Evolutionary conservation across 1,140 invertebrate genomes (phyloP).

Genomic region (Araneus ventricosus): DNA sequence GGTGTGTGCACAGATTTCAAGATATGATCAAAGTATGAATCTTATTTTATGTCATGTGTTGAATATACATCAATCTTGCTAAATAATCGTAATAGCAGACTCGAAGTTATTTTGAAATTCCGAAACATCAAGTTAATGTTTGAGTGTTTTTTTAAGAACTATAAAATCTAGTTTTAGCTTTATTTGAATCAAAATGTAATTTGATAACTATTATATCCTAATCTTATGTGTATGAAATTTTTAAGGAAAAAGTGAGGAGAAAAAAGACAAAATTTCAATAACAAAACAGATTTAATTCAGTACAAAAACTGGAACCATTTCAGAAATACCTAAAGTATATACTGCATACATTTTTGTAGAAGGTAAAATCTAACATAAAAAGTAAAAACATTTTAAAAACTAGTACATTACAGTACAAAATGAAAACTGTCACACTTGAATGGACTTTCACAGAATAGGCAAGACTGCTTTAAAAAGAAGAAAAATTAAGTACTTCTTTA

Average conservation of each 20-base stretch:
- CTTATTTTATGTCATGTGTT: too few relatives aligned
- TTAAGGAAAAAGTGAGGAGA: neutral
- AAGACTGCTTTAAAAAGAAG: neutral
- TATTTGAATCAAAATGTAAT: too few relatives aligned
- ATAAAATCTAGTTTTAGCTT: too few relatives aligned
- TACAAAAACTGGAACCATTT: conserved; percentile 27
- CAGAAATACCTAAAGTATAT: conserved; percentile 30
- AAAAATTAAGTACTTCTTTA: conserved; percentile 5
- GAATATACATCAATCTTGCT: too few relatives aligned
- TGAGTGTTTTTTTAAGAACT: too few relatives aligned
- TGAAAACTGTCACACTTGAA: neutral
- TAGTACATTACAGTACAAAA: neutral
- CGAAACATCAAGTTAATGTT: too few relatives aligned
- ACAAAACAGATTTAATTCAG: conserved; percentile 50
- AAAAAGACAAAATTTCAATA: neutral
- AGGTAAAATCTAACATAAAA: conserved; percentile 29
- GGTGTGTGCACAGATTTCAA: too few relatives aligned
- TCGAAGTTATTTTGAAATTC: too few relatives aligned
- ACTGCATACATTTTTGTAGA: neutral
- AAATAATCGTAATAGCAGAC: too few relatives aligned
- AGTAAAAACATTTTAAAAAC: conserved; percentile 29
- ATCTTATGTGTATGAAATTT: too few relatives aligned
- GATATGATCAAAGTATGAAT: too few relatives aligned
- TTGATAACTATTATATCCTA: too few relatives aligned
- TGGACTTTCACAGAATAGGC: neutral